Base-by-base conservation (phyloP, 2,888 invertebrate genomes). In the Drosophila infuscata region DNA sequence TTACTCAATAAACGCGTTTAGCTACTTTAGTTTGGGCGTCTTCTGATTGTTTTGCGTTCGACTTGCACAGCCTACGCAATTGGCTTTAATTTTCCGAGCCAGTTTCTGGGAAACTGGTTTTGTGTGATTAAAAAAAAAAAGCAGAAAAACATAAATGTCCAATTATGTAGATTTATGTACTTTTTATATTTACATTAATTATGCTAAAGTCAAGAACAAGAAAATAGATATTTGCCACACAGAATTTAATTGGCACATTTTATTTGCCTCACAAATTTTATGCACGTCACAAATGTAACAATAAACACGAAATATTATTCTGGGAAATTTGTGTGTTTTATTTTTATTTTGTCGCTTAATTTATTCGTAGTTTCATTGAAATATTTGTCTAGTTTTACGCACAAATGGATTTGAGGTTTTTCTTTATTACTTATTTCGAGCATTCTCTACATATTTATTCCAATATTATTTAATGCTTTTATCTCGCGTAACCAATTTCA, bases 401-500 rank as follows among this genome's bases (percentile, higher is more conserved):
- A 81, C 88, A 32, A 32, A 72, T 68, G 64, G 75, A 87, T 62
- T 49, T 70, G 33, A 41, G 46, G 56, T 51, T 58, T 38, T 64
- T 58, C 62, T 62, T 58, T 38, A 53, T 48, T 70, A 59, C 70
- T 52, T 60, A 65, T 60, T 41, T 60, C 20, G 35, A 51, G 60
- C 67, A 83, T 81, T 71, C 71, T 80, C 12, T 35, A 46, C 57
- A 85, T 87, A 85, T 84, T 82, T 82, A 79, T 82, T 81, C 81
- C 78, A 81, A 85, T 62, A 64, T 59, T 69, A 71, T 86, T 83
- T 65, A 71, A 81, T 63, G 48, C 71, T 77, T 74, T 74, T 81
- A 63, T 70, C 59, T 65, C 48, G 36, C 32, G 52, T 35, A 58
- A 38, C 20, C 38, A 46, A 51, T 58, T 73, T 70, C 35, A 35